These are phyloP conservation scores for Shinisaurus crocodilurus DNA, from an alignment of 2,113 vertebrate genomes.

Conservation along the genomic window DNA sequence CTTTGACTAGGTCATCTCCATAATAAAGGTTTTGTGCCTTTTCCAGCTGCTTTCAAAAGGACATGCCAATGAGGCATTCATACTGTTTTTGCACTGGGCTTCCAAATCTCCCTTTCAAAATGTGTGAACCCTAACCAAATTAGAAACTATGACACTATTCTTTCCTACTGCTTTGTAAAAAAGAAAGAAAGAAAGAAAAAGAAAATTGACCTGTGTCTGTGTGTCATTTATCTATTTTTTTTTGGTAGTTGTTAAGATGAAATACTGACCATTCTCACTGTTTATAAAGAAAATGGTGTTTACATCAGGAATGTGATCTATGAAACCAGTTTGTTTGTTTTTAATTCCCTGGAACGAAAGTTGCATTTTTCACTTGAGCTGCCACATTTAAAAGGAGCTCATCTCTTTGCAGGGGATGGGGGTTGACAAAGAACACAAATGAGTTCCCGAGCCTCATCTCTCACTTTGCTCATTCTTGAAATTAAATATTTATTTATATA, in stretches of 20 bases:
- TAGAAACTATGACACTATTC: constrained; percentile 42
- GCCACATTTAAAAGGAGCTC: constrained; percentile 20
- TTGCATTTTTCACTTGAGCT: constrained; percentile 32
- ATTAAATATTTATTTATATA: constrained; percentile 41
- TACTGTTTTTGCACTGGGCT: constrained; percentile 33
- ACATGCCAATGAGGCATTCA: constrained; percentile 40
- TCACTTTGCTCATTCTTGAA: constrained; percentile 45
- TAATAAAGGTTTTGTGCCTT: constrained; percentile 32
- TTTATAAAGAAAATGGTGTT: constrained; percentile 42
- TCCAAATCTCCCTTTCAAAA: constrained; percentile 59
- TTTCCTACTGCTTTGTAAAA: constrained; percentile 51
- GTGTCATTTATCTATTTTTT: constrained; percentile 1
- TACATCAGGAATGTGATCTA: constrained; percentile 51
- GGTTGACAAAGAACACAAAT: constrained; percentile 52
- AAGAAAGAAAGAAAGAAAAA: too few relatives aligned
- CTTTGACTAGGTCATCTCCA: background rate
- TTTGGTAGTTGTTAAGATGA: constrained; percentile 21
- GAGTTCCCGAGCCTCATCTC: constrained; percentile 44
- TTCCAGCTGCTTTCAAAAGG: constrained; percentile 19
- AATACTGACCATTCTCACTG: background rate
- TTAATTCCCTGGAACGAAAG: constrained; percentile 59
- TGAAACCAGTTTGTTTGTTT: constrained; percentile 52
- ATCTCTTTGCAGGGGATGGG: background rate
- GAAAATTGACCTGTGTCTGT: constrained; percentile 38
- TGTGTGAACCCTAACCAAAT: constrained; percentile 56